These are phyloP conservation scores for Eilema caniola DNA, from an alignment of 2,888 invertebrate species.

Conservation along the genomic window DNA sequence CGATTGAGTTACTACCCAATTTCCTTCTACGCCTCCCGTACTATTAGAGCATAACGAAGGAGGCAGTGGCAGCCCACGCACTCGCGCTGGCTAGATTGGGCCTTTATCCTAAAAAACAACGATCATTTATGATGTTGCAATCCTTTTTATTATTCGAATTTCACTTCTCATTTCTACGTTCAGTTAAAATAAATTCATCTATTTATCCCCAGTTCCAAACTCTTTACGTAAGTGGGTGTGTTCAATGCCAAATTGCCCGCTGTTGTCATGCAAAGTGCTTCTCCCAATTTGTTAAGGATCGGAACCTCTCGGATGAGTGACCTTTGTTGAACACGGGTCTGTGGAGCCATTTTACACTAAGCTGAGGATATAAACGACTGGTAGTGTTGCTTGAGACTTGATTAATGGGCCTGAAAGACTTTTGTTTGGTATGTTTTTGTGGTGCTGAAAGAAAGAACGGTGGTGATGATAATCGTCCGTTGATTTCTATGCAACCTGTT, in stretches of 20 bases:
- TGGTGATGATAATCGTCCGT: neutral
- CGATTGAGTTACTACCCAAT: too few relatives aligned
- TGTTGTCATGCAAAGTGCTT: conserved; percentile 8
- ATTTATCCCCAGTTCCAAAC: neutral
- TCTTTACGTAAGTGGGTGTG: neutral
- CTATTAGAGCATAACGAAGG: too few relatives aligned
- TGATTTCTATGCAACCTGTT: too few relatives aligned
- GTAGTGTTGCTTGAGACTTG: conserved; percentile 2
- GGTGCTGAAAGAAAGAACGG: neutral
- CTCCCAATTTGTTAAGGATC: neutral
- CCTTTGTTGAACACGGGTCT: conserved; percentile 3
- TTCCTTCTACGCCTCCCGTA: too few relatives aligned
- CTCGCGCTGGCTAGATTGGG: too few relatives aligned
- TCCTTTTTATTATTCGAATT: neutral
- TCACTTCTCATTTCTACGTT: neutral
- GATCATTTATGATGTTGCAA: too few relatives aligned
- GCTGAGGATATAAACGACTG: neutral
- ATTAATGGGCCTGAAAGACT: neutral
- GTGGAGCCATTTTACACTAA: neutral
- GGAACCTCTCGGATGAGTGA: neutral
- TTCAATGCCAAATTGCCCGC: neutral
- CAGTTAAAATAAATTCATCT: neutral
- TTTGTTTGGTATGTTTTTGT: neutral
- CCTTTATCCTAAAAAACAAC: too few relatives aligned
- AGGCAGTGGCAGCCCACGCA: too few relatives aligned